Percentiles rank a stretch among this genome's conserved stretches.
Evolutionary conservation across 2,888 invertebrate genomes (phyloP).

Genomic region (Conomelus anceps): DNA sequence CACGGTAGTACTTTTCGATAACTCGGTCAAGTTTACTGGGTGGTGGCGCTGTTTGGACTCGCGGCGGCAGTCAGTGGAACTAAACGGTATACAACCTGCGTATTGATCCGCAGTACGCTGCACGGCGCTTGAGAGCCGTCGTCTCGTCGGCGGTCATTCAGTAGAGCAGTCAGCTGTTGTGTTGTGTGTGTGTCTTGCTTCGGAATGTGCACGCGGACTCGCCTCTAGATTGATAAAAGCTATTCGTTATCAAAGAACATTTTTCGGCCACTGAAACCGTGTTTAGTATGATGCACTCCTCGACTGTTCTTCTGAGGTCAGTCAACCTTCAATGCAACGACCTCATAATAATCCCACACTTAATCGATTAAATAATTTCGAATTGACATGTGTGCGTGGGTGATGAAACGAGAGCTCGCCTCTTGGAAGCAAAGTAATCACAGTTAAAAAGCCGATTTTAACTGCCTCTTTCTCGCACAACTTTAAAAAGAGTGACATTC

Average conservation of each 20-base stretch:
- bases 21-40: neutral
- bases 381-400: neutral
- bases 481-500: neutral
- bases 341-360: neutral
- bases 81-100: neutral
- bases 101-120: neutral
- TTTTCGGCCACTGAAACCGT: neutral
- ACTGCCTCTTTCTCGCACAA: neutral
- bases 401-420: neutral
- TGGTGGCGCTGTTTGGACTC: neutral
- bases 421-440: neutral
- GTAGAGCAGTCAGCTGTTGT: neutral
- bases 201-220: neutral
- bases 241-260: neutral
- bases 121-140: neutral
- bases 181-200: neutral
- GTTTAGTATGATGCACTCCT: neutral
- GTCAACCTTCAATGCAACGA: neutral
- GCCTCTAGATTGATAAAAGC: neutral
- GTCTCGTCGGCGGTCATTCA: neutral
- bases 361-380: neutral
- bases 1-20: neutral
- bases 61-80: neutral
- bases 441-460: neutral
- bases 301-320: neutral